Percentiles rank a stretch among this genome's conserved stretches.
phyloP scores from a whole-genome alignment of 2,888 invertebrate genomes.

The Anarsia innoxiella region DNA sequence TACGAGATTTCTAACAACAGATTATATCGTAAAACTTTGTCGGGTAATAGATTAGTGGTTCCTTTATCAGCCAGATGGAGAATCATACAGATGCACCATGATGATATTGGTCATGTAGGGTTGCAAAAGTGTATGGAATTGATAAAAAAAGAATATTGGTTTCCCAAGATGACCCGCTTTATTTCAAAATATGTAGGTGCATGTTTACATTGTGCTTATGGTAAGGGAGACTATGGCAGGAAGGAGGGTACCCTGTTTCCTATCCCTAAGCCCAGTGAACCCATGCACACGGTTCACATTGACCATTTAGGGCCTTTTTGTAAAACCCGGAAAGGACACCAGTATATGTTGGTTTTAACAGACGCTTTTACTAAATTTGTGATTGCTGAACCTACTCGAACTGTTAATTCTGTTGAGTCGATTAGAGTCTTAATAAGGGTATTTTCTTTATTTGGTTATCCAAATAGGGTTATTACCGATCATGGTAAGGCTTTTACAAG shows the following conservation, averaged over 20 bases:
- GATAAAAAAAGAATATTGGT: constrained; percentile 31
- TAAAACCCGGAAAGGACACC: constrained; percentile 5
- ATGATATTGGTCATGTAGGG: constrained; percentile 33
- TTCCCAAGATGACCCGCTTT: constrained; percentile 25
- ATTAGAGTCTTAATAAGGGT: constrained; percentile 15
- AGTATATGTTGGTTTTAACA: constrained; percentile 23
- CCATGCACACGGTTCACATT: constrained; percentile 20
- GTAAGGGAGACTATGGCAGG: constrained; percentile 22
- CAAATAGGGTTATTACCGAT: constrained; percentile 5
- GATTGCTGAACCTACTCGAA: constrained; percentile 19
- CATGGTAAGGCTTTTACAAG: constrained; percentile 20
- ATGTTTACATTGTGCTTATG: constrained; percentile 30
- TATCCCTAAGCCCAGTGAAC: constrained; percentile 21
- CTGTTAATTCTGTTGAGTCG: constrained; percentile 16
- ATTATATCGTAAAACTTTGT: constrained; percentile 20
- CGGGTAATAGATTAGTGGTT: constrained; percentile 26
- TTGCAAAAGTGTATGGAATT: constrained; percentile 21
- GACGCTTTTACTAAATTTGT: constrained; percentile 16
- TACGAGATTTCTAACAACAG: constrained; percentile 17
- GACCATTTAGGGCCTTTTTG: constrained; percentile 4
- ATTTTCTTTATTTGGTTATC: constrained; percentile 14
- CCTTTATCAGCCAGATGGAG: constrained; percentile 28
- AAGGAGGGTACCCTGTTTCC: constrained; percentile 20
- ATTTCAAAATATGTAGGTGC: constrained; percentile 24
- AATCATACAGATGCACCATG: constrained; percentile 29